Conservation (phyloP, 2,113 vertebrate species). For the Sapayoa aenigma region DNA sequence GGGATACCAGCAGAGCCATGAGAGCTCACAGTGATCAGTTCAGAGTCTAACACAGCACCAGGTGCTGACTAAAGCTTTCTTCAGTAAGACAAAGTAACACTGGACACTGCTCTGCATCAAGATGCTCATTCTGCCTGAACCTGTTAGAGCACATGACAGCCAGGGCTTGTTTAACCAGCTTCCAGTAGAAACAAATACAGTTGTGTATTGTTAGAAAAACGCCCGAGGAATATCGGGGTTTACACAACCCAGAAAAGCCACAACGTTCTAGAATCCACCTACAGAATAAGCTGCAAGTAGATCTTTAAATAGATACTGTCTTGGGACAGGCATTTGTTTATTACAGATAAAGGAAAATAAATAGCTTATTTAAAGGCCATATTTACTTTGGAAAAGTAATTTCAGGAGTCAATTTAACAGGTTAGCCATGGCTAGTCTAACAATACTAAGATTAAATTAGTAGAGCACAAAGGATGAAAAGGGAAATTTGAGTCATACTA, state of each 20-base stretch:
- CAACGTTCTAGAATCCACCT: neutral
- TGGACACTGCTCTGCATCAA: neutral
- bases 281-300: neutral
- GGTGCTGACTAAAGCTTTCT: neutral
- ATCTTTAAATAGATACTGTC: neutral
- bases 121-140: neutral
- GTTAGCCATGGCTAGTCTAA: neutral
- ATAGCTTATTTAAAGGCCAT: neutral
- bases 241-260: neutral
- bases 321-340: neutral
- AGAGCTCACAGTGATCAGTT: neutral
- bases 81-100: neutral
- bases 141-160: neutral
- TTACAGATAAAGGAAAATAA: neutral
- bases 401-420: neutral
- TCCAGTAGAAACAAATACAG: neutral
- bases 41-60: neutral
- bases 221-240: neutral
- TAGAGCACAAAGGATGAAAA: neutral
- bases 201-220: neutral
- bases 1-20: rapidly evolving
- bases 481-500: neutral
- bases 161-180: neutral
- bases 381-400: neutral
- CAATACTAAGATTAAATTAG: neutral